Evolutionary conservation across 2,113 vertebrate species (phyloP).

Genomic region (Phalacrocorax aristotelis): DNA sequence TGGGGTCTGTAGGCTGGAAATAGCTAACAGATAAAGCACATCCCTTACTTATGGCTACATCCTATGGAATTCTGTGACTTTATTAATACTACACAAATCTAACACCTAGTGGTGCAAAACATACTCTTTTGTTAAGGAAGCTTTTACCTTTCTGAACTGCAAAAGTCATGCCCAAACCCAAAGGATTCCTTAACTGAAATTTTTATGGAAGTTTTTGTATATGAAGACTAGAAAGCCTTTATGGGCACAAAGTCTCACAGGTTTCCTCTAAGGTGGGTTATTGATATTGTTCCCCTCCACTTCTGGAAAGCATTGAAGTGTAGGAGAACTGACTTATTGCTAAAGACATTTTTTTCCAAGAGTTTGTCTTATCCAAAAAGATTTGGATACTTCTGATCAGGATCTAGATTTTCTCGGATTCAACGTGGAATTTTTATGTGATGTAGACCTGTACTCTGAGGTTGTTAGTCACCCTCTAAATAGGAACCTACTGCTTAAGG

Average conservation of each 20-base stretch:
- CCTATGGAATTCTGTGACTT: neutral
- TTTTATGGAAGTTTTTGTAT: neutral
- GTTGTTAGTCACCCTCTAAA: neutral
- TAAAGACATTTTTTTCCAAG: neutral
- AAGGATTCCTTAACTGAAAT: neutral
- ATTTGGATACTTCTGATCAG: neutral
- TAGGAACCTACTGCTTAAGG: neutral
- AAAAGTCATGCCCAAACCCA: neutral
- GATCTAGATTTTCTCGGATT: neutral
- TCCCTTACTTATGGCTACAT: neutral
- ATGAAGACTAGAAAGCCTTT: neutral
- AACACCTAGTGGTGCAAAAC: neutral
- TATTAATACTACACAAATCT: neutral
- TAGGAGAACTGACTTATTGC: neutral
- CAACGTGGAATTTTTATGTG: neutral
- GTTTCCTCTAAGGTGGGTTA: neutral
- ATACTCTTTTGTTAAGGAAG: neutral
- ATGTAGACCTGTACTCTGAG: neutral
- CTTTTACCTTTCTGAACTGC: neutral
- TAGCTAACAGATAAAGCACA: neutral
- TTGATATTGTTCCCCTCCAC: neutral
- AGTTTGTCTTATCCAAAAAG: neutral
- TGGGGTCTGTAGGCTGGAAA: neutral
- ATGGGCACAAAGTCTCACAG: neutral
- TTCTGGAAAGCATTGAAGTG: neutral